Percentiles rank a stretch among this genome's conserved stretches.
phyloP scores from a whole-genome alignment of 92 coral and sea anemone genomes.

The Phenganax marumi region DNA sequence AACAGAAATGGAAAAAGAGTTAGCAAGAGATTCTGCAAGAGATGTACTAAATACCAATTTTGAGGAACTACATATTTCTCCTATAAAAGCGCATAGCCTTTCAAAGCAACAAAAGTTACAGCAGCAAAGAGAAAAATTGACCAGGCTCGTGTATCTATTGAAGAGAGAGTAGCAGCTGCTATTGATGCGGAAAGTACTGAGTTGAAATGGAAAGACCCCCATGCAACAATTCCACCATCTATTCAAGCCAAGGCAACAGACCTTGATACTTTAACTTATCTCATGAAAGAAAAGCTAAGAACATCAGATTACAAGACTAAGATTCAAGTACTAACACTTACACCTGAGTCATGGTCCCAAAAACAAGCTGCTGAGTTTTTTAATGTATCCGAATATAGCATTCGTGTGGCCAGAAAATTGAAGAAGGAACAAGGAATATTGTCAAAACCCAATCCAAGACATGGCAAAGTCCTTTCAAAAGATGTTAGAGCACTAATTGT shows the following conservation, averaged over 20 bases:
- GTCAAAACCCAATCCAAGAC: slow-evolving; percentile 30
- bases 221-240: neutral
- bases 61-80: neutral
- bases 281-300: slow-evolving; percentile 33
- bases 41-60: neutral
- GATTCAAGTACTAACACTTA: slow-evolving; percentile 35
- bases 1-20: slow-evolving; percentile 2
- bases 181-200: slow-evolving; percentile 13
- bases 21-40: neutral
- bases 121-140: slow-evolving; percentile 13
- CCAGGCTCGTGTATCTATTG: slow-evolving; percentile 9
- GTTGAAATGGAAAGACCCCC: neutral
- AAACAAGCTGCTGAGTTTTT: slow-evolving; percentile 37
- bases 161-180: slow-evolving; percentile 18
- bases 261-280: slow-evolving; percentile 18
- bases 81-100: slow-evolving; percentile 16
- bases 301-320: slow-evolving; percentile 22
- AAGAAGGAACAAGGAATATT: slow-evolving; percentile 42
- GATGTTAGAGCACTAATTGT: slow-evolving; percentile 10
- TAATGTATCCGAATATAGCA: slow-evolving; percentile 40
- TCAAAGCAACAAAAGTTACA: slow-evolving; percentile 27
- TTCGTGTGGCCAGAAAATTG: slow-evolving; percentile 34
- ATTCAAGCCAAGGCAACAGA: slow-evolving; percentile 22
- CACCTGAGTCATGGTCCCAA: slow-evolving; percentile 41
- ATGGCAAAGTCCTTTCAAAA: slow-evolving; percentile 25